A percentile compares a stretch with the other conserved stretches of the same genome.
phyloP scores from a whole-genome alignment of 2,797 vertebrate species.

The Sebastes iracundus region DNA sequence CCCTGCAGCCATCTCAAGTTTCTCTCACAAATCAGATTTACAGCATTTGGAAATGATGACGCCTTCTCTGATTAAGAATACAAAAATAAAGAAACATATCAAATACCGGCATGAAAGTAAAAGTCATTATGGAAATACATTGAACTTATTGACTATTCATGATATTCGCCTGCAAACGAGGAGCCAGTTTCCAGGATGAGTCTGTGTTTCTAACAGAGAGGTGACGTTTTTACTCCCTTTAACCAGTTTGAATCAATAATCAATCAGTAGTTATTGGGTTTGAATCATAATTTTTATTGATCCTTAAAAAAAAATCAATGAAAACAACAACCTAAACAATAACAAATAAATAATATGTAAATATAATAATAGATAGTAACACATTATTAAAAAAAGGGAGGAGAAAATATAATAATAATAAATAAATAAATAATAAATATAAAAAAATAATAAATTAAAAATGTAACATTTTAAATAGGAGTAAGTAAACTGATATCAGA shows the following conservation, averaged over 20 bases:
- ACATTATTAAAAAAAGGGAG: too few relatives aligned
- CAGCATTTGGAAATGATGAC: slow-evolving; percentile 30
- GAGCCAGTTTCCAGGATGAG: not conserved
- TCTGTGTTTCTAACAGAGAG: not conserved
- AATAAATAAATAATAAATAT: too few relatives aligned
- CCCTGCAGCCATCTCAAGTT: slow-evolving; percentile 42
- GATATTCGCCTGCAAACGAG: not conserved
- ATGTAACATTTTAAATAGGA: too few relatives aligned
- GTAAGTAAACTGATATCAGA: too few relatives aligned
- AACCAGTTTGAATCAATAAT: not conserved
- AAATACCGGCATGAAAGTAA: slow-evolving; percentile 35
- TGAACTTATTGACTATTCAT: slow-evolving; percentile 50
- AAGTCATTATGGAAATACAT: slow-evolving; percentile 48
- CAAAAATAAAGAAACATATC: not conserved
- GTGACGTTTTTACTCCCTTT: not conserved
- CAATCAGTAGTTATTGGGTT: not conserved
- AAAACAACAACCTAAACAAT: too few relatives aligned
- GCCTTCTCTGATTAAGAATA: slow-evolving; percentile 32
- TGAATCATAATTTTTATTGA: not conserved
- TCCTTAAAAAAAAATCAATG: too few relatives aligned
- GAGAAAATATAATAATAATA: fast-evolving
- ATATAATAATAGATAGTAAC: too few relatives aligned
- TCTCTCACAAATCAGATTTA: slow-evolving; percentile 28
- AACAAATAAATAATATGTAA: too few relatives aligned
- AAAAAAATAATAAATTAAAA: too few relatives aligned